Evolutionary conservation across 2,113 vertebrate species (phyloP).

Genomic region (Condylura cristata): DNA sequence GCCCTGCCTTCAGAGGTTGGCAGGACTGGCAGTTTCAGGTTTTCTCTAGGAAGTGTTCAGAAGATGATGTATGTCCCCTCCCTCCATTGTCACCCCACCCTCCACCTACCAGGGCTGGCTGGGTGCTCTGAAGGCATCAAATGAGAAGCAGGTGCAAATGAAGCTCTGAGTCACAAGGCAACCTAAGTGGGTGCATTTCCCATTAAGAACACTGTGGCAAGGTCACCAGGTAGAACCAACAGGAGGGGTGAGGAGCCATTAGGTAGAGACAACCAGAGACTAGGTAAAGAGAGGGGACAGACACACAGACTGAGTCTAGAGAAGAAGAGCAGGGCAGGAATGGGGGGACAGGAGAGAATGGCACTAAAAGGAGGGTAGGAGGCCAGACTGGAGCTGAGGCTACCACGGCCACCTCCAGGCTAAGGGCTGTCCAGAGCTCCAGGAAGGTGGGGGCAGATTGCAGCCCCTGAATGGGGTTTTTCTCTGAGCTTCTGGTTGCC

Average conservation of each 20-base stretch:
- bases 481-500: slow-evolving; percentile 4
- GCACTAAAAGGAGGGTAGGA: not conserved
- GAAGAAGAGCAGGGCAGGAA: too few species aligned
- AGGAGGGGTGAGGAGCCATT: not conserved
- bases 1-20: not conserved
- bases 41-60: not conserved
- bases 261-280: not conserved
- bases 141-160: not conserved
- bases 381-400: not conserved
- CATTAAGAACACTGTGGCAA: not conserved
- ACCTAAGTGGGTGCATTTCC: not conserved
- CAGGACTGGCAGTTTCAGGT: not conserved
- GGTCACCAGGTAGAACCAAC: not conserved
- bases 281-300: not conserved
- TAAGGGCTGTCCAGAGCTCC: not conserved
- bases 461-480: not conserved
- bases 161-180: not conserved
- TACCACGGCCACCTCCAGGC: not conserved
- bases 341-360: not conserved
- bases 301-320: not conserved
- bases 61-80: not conserved
- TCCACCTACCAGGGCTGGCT: not conserved
- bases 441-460: not conserved
- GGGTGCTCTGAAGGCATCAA: not conserved
- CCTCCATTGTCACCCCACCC: too few species aligned